A percentile compares a stretch with the other conserved stretches of the same genome.
Evolutionary conservation across 1,140 invertebrate genomes (phyloP).

Genomic region (Xylocopa sonorina): DNA sequence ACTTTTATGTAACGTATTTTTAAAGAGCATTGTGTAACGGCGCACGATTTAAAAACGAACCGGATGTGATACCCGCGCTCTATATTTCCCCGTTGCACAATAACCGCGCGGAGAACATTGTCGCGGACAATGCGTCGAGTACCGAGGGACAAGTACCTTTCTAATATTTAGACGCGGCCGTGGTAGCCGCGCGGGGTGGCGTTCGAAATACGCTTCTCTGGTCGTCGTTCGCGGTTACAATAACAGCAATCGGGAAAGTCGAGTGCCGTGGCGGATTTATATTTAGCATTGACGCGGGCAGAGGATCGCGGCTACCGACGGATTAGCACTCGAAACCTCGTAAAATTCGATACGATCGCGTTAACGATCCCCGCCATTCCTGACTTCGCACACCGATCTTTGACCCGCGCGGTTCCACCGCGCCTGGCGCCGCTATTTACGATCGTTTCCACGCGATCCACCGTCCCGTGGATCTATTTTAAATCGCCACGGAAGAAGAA

Average conservation of each 20-base stretch:
- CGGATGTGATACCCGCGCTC: neutral
- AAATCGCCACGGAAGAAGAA: too few species aligned
- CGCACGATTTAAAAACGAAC: slow-evolving; percentile 4
- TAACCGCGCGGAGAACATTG: neutral
- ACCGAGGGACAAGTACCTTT: too few species aligned
- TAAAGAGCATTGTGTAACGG: neutral
- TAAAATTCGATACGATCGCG: slow-evolving; percentile 39
- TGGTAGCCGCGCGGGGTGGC: too few species aligned
- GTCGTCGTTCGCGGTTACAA: too few species aligned
- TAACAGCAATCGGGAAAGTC: slow-evolving; percentile 46
- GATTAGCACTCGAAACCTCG: slow-evolving; percentile 26
- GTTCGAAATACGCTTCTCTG: too few species aligned
- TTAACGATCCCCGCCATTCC: slow-evolving; percentile 16
- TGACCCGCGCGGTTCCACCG: slow-evolving; percentile 4
- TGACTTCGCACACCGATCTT: neutral
- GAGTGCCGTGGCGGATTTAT: slow-evolving; percentile 51
- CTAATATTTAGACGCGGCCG: too few species aligned
- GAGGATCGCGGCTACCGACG: slow-evolving; percentile 23
- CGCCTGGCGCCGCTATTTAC: neutral
- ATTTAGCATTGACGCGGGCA: slow-evolving; percentile 64
- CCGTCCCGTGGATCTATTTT: neutral
- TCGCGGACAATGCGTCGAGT: neutral
- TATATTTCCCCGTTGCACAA: slow-evolving; percentile 22
- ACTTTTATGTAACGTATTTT: slow-evolving; percentile 30
- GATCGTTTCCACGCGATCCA: neutral